phyloP scores from a whole-genome alignment of 2,797 vertebrate species.

The Microcaecilia unicolor region DNA sequence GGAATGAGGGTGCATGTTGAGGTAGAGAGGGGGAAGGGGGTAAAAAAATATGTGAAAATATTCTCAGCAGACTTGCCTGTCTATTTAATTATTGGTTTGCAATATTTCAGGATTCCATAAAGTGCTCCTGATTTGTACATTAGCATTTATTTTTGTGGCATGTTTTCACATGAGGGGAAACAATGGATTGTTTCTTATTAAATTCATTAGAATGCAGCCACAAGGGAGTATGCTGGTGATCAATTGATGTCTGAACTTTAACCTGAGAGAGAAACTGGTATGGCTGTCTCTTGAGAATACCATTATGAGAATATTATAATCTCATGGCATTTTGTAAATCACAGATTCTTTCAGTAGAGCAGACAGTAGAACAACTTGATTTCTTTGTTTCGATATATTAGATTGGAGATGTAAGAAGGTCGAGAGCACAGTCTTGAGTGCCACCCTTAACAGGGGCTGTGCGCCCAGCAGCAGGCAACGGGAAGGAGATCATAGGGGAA shows the following conservation, averaged over 20 bases:
- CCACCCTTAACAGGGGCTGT: no score
- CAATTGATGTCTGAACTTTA: constrained; percentile 23
- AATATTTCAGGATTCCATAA: constrained; percentile 11
- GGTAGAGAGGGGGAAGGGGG: no score
- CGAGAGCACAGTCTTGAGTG: no score
- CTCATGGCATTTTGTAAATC: no score
- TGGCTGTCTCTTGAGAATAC: not conserved
- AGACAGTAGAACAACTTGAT: no score
- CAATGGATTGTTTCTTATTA: constrained; percentile 7
- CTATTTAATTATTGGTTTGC: not conserved
- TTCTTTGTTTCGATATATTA: no score
- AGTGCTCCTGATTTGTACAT: not conserved
- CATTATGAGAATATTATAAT: not conserved
- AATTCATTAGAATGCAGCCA: constrained; percentile 14
- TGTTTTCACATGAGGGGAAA: no score
- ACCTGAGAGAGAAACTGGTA: not conserved
- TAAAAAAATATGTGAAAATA: no score
- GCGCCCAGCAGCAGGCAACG: no score
- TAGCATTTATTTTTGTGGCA: not conserved
- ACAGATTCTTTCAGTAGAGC: no score
- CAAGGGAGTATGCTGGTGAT: constrained; percentile 1
- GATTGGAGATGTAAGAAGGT: no score
- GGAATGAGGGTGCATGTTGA: not conserved
- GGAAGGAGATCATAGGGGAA: no score
- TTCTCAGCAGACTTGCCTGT: constrained; percentile 12